Evolutionary conservation across 1,140 invertebrate species (phyloP).

Genomic region (Calliopsis andreniformis): DNA sequence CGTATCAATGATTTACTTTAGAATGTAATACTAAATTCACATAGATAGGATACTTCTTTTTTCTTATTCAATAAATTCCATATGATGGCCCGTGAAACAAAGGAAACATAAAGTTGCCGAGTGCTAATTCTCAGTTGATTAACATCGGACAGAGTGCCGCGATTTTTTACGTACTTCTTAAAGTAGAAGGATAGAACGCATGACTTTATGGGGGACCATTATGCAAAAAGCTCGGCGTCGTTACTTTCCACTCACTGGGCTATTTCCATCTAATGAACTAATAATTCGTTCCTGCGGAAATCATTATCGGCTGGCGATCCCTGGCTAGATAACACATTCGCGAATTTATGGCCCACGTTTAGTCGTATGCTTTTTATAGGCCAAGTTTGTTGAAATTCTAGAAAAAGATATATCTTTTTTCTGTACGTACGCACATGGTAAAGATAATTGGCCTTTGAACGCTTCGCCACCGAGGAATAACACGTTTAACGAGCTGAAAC

Average conservation of each 20-base stretch:
- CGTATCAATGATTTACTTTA: too few relatives aligned
- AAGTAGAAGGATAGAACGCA: constrained; percentile 42
- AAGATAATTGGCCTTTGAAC: constrained; percentile 58
- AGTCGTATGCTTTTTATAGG: neutral
- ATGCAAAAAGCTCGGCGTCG: constrained; percentile 62
- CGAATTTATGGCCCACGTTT: neutral
- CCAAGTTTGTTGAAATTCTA: neutral
- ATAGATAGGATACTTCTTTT: neutral
- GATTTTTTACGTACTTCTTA: constrained; percentile 57
- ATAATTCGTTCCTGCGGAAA: constrained; percentile 65
- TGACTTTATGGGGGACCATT: constrained; percentile 60
- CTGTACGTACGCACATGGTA: constrained; percentile 5
- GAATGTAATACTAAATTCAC: too few relatives aligned
- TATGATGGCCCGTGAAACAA: constrained; percentile 26
- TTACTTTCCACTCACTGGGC: constrained; percentile 54
- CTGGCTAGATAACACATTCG: constrained; percentile 1
- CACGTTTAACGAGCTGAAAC: constrained; percentile 68
- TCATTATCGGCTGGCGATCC: constrained; percentile 50
- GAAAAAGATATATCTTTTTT: neutral
- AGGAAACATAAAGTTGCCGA: constrained; percentile 43
- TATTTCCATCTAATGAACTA: constrained; percentile 60
- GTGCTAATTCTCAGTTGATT: constrained; percentile 57
- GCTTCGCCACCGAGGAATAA: constrained; percentile 57
- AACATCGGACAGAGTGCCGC: constrained; percentile 38
- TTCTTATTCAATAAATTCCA: neutral